A percentile compares a stretch with the other conserved stretches of the same genome.
These are phyloP conservation scores for Sebastes vulpes DNA, from an alignment of 2,797 vertebrate species.

Conservation along the genomic window DNA sequence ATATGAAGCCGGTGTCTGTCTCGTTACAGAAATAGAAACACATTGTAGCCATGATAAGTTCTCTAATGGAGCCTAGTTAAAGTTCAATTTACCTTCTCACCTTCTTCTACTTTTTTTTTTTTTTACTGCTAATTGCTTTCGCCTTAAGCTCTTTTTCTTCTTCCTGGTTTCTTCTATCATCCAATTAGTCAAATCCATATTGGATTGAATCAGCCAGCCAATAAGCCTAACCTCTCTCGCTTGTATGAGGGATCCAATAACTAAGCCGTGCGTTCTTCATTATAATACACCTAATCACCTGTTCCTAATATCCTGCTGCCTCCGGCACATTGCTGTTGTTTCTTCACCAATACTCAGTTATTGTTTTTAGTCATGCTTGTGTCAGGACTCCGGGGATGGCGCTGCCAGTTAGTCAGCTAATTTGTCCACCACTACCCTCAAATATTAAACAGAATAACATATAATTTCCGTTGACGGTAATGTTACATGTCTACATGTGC, in stretches of 20 bases:
- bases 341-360: not conserved
- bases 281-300: constrained; percentile 7
- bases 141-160: not conserved
- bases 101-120: not conserved
- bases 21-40: not conserved
- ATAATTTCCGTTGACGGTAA: not conserved
- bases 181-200: constrained; percentile 20
- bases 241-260: constrained; percentile 21
- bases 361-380: not conserved
- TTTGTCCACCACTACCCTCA: not conserved
- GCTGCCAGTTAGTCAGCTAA: not conserved
- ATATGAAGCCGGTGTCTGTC: not conserved
- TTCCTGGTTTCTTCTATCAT: constrained; percentile 21
- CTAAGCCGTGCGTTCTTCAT: not conserved
- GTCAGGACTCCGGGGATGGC: not conserved
- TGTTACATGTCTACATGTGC: no score
- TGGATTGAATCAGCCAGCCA: constrained; percentile 12
- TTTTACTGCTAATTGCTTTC: not conserved
- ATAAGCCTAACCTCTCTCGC: constrained; percentile 6
- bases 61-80: constrained; percentile 3
- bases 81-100: constrained; percentile 7
- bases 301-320: not conserved
- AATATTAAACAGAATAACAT: not conserved
- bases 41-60: not conserved
- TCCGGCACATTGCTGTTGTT: not conserved